Evolutionary conservation across 2,888 invertebrate genomes (phyloP).

Genomic region (Lepeophtheirus nordmannii): DNA sequence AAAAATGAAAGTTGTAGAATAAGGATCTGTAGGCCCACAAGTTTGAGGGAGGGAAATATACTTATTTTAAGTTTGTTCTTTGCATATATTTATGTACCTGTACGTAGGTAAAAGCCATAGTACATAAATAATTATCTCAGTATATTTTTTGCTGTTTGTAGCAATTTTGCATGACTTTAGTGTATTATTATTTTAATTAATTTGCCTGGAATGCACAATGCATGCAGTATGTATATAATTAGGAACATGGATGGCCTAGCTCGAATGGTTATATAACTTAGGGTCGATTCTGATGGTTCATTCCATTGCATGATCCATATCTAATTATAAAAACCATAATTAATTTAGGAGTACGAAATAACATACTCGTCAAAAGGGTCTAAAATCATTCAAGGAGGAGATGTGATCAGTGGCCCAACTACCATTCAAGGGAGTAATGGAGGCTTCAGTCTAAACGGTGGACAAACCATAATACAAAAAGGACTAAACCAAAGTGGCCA

Average conservation of each 20-base stretch:
- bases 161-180: too few relatives aligned
- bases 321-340: background rate
- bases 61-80: too few relatives aligned
- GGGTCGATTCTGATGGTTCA: background rate
- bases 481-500: background rate
- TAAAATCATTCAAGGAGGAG: background rate
- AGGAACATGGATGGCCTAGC: background rate
- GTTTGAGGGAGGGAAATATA: too few relatives aligned
- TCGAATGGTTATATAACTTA: background rate
- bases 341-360: background rate
- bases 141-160: too few relatives aligned
- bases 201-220: background rate
- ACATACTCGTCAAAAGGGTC: conserved; percentile 2
- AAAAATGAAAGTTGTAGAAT: too few relatives aligned
- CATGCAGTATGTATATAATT: background rate
- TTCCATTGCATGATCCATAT: background rate
- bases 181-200: too few relatives aligned
- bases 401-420: background rate
- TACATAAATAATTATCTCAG: too few relatives aligned
- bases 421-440: background rate
- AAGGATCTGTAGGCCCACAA: too few relatives aligned
- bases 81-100: too few relatives aligned
- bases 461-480: background rate
- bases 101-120: too few relatives aligned
- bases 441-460: background rate